phyloP scores from a whole-genome alignment of 2,113 vertebrate genomes.

The Xerus inauris region DNA sequence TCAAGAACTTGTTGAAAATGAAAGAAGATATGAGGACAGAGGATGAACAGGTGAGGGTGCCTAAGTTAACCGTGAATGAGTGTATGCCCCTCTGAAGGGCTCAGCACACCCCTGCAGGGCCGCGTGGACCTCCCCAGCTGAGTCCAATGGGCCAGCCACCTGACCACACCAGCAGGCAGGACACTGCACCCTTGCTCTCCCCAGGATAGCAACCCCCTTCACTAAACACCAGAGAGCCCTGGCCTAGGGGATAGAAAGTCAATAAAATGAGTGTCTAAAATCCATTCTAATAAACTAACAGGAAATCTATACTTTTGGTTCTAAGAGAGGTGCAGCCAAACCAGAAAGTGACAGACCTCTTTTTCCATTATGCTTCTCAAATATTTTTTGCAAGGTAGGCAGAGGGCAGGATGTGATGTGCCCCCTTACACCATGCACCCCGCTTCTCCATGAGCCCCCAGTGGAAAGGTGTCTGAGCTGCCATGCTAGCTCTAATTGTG shows the following conservation, averaged over 20 bases:
- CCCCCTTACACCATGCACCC: rapidly evolving
- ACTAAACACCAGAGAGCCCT: not conserved
- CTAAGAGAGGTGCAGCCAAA: rapidly evolving
- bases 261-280: not conserved
- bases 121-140: rapidly evolving
- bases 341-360: not conserved
- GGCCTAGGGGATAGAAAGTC: not conserved
- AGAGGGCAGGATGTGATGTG: rapidly evolving
- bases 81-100: not conserved
- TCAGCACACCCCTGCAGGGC: too few relatives aligned
- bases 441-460: rapidly evolving
- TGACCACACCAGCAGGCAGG: not conserved
- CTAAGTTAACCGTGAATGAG: rapidly evolving
- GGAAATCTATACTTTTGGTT: not conserved
- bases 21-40: not conserved
- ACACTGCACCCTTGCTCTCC: not conserved
- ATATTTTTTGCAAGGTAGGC: not conserved
- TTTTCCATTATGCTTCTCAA: rapidly evolving
- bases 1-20: not conserved
- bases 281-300: rapidly evolving
- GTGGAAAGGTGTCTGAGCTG: rapidly evolving
- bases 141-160: too few relatives aligned
- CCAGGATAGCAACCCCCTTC: not conserved
- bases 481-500: not conserved
- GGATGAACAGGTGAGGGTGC: rapidly evolving